A percentile compares a stretch with the other conserved stretches of the same genome.
phyloP scores from a whole-genome alignment of 1,140 invertebrate species.

The Glossosoma conforme region DNA sequence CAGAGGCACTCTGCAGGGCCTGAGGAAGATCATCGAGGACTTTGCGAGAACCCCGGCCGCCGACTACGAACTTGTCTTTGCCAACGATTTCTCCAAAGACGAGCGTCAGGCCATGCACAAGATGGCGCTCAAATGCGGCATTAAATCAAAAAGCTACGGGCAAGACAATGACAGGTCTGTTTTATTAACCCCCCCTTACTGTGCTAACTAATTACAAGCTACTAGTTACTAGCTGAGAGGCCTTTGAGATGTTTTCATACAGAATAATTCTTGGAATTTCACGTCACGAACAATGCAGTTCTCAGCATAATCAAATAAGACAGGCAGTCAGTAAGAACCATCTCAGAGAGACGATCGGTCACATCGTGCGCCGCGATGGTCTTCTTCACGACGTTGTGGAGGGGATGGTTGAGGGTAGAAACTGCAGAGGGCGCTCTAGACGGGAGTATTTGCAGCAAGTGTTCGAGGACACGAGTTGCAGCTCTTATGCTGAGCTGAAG shows the following conservation, averaged over 20 bases:
- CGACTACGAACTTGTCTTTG: conserved; percentile 61
- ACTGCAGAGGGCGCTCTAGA: too few relatives aligned
- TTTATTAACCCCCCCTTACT: background rate
- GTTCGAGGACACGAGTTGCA: too few relatives aligned
- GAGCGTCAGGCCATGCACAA: conserved; percentile 64
- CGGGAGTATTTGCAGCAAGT: too few relatives aligned
- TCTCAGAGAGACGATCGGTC: background rate
- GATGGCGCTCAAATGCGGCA: conserved; percentile 42
- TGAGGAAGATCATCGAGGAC: conserved; percentile 41
- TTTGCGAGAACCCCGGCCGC: conserved; percentile 50
- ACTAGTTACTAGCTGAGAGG: background rate
- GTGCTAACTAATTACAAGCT: background rate
- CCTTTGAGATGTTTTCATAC: background rate
- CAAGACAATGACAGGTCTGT: conserved; percentile 36
- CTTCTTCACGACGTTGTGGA: too few relatives aligned
- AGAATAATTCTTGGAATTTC: background rate
- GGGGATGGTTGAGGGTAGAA: too few relatives aligned
- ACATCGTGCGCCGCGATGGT: too few relatives aligned
- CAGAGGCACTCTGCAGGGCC: conserved; percentile 34
- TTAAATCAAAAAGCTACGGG: conserved; percentile 57
- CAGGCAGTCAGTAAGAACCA: background rate
- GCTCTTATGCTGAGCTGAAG: too few relatives aligned
- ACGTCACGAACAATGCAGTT: background rate
- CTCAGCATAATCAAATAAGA: background rate
- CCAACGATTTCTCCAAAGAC: conserved; percentile 63